Base-by-base conservation (phyloP, 2,797 vertebrate species). In the Sphenodon punctatus region DNA sequence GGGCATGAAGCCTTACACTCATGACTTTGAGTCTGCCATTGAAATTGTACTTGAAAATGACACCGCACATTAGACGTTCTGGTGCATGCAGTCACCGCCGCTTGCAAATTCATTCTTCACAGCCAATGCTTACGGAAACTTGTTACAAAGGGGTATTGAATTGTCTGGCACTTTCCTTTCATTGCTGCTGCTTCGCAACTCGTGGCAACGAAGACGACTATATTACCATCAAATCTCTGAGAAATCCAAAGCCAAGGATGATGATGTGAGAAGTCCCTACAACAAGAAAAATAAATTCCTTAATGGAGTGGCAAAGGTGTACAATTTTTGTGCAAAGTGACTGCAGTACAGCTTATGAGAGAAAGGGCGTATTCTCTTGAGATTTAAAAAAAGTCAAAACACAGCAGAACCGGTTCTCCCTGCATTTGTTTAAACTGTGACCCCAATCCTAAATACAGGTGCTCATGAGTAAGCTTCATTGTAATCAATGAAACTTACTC, bases 51-150 rank as follows among this genome's bases (percentile, higher is more conserved):
- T 75, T 13, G 70, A 66, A 88, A 81, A 58, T 49, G 48, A 74
- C 34, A 82, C 22, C 55, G 8, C 5, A n/a, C 12, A 76, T 74
- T 48, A 51, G 13, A n/a, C 60, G 39, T 46, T 84, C 71, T 53
- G 55, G 76, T 80, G 59, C 22, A 69, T 55, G 22, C 65, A 43
- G 23, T 61, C 32, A 71, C 66, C 43, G 41, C 51, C 39, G 30
- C 60, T 73, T 61, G 75, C 75, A 34, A 82, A 87, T 77, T 78
- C 32, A 30, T 81, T 89, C 48, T 80, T 86, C 67, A 71, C 32
- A 79, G 19, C 43, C 55, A 63, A 76, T 58, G 5, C 51, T 42
- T 63, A 58, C 53, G n/a, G 22, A 32, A 41, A 39, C 12, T 87
- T 78, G 19, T 74, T 41, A 72, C 71, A 72, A 69, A 78, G 71